These are phyloP conservation scores for Chesias legatella DNA, from an alignment of 2,888 invertebrate genomes.

Conservation along the genomic window DNA sequence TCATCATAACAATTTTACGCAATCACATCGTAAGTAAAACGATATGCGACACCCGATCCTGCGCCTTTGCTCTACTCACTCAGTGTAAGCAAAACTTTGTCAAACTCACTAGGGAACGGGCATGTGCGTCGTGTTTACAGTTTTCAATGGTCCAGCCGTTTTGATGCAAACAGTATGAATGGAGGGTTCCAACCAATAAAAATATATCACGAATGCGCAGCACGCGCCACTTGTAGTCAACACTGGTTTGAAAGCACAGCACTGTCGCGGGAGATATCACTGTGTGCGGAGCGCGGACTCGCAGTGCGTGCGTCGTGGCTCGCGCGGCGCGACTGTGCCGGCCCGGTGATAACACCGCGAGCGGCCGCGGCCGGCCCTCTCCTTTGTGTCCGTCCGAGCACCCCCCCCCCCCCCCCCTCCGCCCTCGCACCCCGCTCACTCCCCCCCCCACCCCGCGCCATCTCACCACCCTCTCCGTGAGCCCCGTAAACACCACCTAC, in stretches of 20 bases:
- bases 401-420: slow-evolving; percentile 47
- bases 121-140: slow-evolving; percentile 75
- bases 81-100: slow-evolving; percentile 13
- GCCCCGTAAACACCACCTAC: slow-evolving; percentile 60
- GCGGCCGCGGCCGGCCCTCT: slow-evolving; percentile 72
- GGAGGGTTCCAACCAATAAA: slow-evolving; percentile 48
- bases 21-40: too few relatives aligned
- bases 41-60: too few relatives aligned
- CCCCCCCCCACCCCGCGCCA: slow-evolving; percentile 48
- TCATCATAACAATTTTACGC: too few relatives aligned
- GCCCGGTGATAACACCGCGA: slow-evolving; percentile 72
- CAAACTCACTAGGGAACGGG: slow-evolving; percentile 70
- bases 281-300: slow-evolving; percentile 32
- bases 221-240: slow-evolving; percentile 53
- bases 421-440: slow-evolving; percentile 25
- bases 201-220: slow-evolving; percentile 49
- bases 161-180: slow-evolving; percentile 46
- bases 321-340: slow-evolving; percentile 70
- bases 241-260: slow-evolving; percentile 47
- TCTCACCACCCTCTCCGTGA: slow-evolving; percentile 45
- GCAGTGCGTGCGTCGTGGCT: slow-evolving; percentile 59
- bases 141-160: slow-evolving; percentile 61
- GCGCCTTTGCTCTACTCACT: too few relatives aligned
- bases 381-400: slow-evolving; percentile 77
- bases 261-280: slow-evolving; percentile 43